Evolutionary conservation across 2,113 vertebrate species (phyloP).

Genomic region (Microtus montanus): DNA sequence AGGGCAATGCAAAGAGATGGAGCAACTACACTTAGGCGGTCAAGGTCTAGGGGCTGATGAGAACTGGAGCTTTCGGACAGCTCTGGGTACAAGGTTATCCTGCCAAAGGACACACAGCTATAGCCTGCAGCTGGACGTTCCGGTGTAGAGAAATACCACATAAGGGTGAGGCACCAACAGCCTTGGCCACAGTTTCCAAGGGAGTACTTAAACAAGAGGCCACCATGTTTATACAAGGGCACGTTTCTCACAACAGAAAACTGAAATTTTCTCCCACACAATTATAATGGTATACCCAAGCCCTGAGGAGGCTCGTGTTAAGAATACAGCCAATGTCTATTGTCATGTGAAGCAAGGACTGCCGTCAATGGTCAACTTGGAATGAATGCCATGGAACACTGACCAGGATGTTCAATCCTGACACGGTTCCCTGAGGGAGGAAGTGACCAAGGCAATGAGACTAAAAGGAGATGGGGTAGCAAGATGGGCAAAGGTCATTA

Average conservation of each 20-base stretch:
- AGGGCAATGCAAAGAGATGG: background rate
- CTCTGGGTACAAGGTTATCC: background rate
- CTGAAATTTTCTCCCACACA: background rate
- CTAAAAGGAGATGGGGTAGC: background rate
- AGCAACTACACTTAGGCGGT: background rate
- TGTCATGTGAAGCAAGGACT: background rate
- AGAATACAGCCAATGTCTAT: background rate
- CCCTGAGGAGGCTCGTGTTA: background rate
- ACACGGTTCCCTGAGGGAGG: background rate
- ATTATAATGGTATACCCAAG: conserved; percentile 22
- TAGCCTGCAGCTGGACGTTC: background rate
- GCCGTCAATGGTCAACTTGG: background rate
- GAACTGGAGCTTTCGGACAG: background rate
- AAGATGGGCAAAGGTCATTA: background rate
- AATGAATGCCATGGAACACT: background rate
- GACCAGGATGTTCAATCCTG: conserved; percentile 13
- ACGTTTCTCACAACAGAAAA: background rate
- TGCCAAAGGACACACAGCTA: background rate
- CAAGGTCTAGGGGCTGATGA: background rate
- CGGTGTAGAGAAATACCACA: background rate
- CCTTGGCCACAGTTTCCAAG: background rate
- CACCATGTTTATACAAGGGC: background rate
- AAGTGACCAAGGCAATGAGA: background rate
- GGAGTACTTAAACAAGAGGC: background rate
- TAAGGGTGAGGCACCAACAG: no score